Percentiles rank a stretch among this genome's conserved stretches.
phyloP scores from a whole-genome alignment of 2,113 vertebrate species.

The Fregata magnificens region DNA sequence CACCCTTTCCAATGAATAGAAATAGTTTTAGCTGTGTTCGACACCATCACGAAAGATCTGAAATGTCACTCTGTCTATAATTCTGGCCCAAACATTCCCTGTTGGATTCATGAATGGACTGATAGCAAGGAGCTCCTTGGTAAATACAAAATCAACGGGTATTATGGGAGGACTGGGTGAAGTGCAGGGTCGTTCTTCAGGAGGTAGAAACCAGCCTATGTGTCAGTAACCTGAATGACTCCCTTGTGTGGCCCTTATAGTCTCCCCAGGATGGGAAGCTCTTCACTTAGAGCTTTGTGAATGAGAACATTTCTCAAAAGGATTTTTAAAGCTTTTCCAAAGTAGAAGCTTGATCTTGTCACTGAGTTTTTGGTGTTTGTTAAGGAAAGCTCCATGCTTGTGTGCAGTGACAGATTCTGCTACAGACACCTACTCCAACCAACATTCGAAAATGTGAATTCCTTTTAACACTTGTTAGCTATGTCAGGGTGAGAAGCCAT shows the following conservation, averaged over 20 bases:
- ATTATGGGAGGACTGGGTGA: background rate
- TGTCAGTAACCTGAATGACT: background rate
- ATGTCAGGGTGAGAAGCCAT: background rate
- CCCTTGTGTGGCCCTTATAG: background rate
- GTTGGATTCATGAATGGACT: background rate
- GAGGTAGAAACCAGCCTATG: background rate
- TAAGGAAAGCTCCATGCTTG: background rate
- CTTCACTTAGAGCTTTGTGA: background rate
- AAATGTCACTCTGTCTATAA: background rate
- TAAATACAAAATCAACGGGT: background rate
- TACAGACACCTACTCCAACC: background rate
- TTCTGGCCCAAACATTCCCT: background rate
- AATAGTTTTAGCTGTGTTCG: background rate
- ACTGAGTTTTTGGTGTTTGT: background rate
- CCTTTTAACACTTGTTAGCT: background rate
- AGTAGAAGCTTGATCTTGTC: background rate
- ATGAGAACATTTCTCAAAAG: background rate
- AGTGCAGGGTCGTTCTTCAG: background rate
- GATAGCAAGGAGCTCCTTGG: background rate
- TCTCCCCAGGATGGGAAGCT: background rate
- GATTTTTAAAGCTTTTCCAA: background rate
- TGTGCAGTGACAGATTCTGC: background rate
- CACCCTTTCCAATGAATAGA: background rate
- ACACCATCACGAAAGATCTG: background rate
- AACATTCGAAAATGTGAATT: accelerated